Evolutionary conservation across 2,113 vertebrate genomes (phyloP).

Genomic region (Verasper variegatus): DNA sequence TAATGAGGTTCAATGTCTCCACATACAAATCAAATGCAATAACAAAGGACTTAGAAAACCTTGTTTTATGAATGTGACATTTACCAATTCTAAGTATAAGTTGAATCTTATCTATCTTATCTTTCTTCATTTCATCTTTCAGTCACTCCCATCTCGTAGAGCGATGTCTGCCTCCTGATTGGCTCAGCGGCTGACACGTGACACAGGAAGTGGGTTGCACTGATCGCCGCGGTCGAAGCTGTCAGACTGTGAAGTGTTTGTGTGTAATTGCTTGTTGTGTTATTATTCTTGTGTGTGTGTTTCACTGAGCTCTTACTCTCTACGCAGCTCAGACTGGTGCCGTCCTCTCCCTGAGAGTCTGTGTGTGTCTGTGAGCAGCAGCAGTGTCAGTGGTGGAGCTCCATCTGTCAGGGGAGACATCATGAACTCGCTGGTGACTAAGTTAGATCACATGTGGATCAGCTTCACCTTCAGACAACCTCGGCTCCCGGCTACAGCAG

Average conservation of each 20-base stretch:
- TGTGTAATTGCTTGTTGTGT: too few species aligned
- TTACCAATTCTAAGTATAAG: too few species aligned
- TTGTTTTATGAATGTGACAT: too few species aligned
- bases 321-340: not conserved
- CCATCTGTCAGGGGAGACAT: slow-evolving; percentile 4
- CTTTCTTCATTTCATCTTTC: not conserved
- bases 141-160: not conserved
- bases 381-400: not conserved
- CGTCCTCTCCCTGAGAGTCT: not conserved
- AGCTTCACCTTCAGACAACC: slow-evolving; percentile 23
- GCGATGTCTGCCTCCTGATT: not conserved
- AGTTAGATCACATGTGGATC: slow-evolving; percentile 41
- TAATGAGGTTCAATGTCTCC: too few species aligned
- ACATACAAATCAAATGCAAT: too few species aligned
- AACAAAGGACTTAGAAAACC: too few species aligned
- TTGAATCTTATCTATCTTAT: not conserved
- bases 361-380: not conserved
- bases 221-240: not conserved
- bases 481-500: slow-evolving; percentile 5
- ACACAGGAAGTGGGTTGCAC: not conserved
- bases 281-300: not conserved
- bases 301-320: not conserved
- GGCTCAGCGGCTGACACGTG: not conserved
- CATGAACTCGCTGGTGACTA: slow-evolving; percentile 50
- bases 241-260: not conserved